A percentile compares a stretch with the other conserved stretches of the same genome.
Evolutionary conservation across 2,888 invertebrate genomes (phyloP).

Genomic region (Mechanitis mazaeus): DNA sequence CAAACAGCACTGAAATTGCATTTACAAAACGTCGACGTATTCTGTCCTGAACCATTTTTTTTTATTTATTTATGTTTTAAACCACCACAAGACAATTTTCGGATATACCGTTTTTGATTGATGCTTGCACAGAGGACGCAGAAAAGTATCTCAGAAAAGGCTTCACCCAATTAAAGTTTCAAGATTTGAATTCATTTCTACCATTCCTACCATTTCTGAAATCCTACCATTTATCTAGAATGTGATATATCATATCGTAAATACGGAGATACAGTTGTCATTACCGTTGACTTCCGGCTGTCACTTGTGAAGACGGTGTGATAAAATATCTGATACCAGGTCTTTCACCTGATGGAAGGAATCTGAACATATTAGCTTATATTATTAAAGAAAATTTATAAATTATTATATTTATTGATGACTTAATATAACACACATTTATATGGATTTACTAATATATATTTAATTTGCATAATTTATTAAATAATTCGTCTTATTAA

Average conservation of each 20-base stretch:
- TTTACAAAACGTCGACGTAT: too few relatives aligned
- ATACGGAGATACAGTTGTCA: slow-evolving; percentile 14
- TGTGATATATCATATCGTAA: slow-evolving; percentile 11
- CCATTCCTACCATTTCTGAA: too few relatives aligned
- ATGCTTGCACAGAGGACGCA: too few relatives aligned
- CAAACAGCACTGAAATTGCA: too few relatives aligned
- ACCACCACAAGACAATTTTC: too few relatives aligned
- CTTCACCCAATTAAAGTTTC: too few relatives aligned
- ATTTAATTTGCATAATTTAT: slow-evolving; percentile 5
- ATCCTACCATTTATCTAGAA: too few relatives aligned
- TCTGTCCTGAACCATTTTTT: too few relatives aligned
- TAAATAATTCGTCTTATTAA: background rate
- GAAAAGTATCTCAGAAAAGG: too few relatives aligned
- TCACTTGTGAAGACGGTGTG: slow-evolving; percentile 9
- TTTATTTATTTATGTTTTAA: too few relatives aligned
- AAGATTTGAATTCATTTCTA: too few relatives aligned
- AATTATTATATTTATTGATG: background rate
- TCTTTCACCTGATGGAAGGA: background rate
- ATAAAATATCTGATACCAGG: background rate
- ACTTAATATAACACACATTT: background rate
- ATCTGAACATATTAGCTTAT: background rate
- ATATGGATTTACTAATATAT: background rate
- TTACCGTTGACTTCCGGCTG: slow-evolving; percentile 16
- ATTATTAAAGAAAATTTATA: background rate
- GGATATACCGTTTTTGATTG: too few relatives aligned